These are phyloP conservation scores for Ichneumon xanthorius DNA, from an alignment of 2,888 invertebrate genomes.

Conservation along the genomic window DNA sequence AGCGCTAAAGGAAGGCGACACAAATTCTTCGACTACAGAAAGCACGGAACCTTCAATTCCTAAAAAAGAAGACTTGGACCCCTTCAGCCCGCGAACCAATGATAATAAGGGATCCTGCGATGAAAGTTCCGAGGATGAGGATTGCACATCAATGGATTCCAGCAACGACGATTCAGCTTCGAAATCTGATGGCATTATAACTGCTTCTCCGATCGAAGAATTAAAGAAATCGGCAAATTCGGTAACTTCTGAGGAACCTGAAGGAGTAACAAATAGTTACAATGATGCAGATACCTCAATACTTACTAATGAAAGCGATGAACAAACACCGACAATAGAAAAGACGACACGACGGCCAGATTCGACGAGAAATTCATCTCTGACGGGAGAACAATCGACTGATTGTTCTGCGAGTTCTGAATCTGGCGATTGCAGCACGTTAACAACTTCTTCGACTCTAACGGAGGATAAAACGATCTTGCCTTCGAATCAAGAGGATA, in stretches of 20 bases:
- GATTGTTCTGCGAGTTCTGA: slow-evolving; percentile 10
- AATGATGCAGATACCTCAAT: neutral
- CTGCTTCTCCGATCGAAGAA: neutral
- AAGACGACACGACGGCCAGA: neutral
- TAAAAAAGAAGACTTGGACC: neutral
- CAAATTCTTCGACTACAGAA: neutral
- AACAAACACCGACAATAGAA: neutral
- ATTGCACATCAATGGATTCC: slow-evolving; percentile 7
- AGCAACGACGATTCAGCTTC: neutral
- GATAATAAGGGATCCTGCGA: neutral
- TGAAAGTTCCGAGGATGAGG: slow-evolving; percentile 9
- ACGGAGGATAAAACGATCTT: neutral
- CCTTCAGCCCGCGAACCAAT: neutral
- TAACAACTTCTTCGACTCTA: neutral
- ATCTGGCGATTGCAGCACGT: neutral
- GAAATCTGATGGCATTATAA: neutral
- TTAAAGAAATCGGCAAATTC: no score
- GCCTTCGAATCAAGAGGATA: neutral
- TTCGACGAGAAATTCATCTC: neutral
- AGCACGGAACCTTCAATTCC: neutral
- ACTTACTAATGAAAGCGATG: neutral
- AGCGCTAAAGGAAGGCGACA: neutral
- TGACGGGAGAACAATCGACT: neutral
- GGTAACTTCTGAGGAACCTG: neutral
- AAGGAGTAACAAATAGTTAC: neutral